A percentile compares a stretch with the other conserved stretches of the same genome.
These are phyloP conservation scores for Acronicta aceris DNA, from an alignment of 2,888 invertebrate genomes.

Conservation along the genomic window DNA sequence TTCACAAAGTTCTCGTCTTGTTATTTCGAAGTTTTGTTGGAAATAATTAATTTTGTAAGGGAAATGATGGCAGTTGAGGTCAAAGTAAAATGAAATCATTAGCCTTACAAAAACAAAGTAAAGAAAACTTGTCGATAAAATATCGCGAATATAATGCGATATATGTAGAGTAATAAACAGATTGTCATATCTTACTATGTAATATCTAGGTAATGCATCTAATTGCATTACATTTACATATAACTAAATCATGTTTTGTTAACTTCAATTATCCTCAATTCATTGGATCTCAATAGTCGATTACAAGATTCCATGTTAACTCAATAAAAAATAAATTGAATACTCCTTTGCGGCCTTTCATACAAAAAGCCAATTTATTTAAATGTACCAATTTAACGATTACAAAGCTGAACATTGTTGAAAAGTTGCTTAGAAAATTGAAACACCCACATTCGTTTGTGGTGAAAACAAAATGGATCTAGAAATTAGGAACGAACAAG, in stretches of 20 bases:
- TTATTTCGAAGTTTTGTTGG: neutral
- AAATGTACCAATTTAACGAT: constrained; percentile 50
- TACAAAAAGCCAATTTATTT: constrained; percentile 54
- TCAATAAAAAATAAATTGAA: constrained; percentile 50
- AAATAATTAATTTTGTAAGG: constrained; percentile 8
- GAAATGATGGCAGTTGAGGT: constrained; percentile 6
- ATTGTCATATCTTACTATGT: neutral
- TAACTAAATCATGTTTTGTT: neutral
- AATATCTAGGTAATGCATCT: neutral
- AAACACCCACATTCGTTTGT: constrained; percentile 33
- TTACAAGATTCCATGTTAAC: constrained; percentile 44
- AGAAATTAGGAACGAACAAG: constrained; percentile 27
- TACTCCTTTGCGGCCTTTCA: constrained; percentile 30
- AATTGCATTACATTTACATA: too few species aligned
- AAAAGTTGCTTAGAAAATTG: constrained; percentile 46
- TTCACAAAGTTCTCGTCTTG: neutral
- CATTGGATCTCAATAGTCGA: constrained; percentile 16
- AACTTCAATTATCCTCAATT: constrained; percentile 29
- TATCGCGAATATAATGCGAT: too few species aligned
- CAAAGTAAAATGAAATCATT: constrained; percentile 21
- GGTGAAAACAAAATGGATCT: constrained; percentile 38
- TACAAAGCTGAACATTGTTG: constrained; percentile 49
- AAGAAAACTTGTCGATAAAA: neutral
- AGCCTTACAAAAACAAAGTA: constrained; percentile 10
- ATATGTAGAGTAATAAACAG: neutral